Evolutionary conservation across 2,113 vertebrate species (phyloP).

Genomic region (Bungarus multicinctus): DNA sequence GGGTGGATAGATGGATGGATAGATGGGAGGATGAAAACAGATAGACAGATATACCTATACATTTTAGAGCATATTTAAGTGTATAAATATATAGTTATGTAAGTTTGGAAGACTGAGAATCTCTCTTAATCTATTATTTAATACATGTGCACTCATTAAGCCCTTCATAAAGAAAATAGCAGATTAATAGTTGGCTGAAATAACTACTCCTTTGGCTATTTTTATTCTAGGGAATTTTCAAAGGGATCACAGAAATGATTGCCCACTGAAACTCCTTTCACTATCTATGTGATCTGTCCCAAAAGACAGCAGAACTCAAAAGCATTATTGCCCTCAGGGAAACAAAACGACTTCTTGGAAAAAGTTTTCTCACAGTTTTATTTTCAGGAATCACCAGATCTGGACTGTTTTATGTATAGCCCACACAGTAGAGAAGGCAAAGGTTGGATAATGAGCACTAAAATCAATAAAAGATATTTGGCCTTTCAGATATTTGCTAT

Average conservation of each 20-base stretch:
- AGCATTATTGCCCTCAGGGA: not conserved
- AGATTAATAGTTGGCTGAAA: not conserved
- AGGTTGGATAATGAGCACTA: not conserved
- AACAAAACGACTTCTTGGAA: not conserved
- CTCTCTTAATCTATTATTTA: slow-evolving; percentile 37
- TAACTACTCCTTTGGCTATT: slow-evolving; percentile 30
- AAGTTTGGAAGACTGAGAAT: slow-evolving; percentile 33
- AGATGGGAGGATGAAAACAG: not conserved
- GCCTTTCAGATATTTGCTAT: not conserved
- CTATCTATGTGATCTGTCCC: slow-evolving; percentile 3
- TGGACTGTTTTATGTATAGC: not conserved
- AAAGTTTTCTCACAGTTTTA: not conserved
- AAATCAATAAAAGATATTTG: not conserved
- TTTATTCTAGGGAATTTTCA: slow-evolving; percentile 1
- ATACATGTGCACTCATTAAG: slow-evolving; percentile 14
- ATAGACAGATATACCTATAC: slow-evolving; percentile 33
- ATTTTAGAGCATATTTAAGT: slow-evolving; percentile 42
- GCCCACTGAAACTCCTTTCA: not conserved
- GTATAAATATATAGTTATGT: slow-evolving; percentile 33
- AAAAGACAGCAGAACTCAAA: slow-evolving; percentile 2
- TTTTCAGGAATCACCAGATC: not conserved
- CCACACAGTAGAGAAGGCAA: not conserved
- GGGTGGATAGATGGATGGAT: not conserved
- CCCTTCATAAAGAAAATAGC: slow-evolving; percentile 12
- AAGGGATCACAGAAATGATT: slow-evolving; percentile 8